Evolutionary conservation across 2,888 invertebrate genomes (phyloP), one percentile per base, ranked within the genome.

Genomic region (Eristalis pertinax): DNA sequence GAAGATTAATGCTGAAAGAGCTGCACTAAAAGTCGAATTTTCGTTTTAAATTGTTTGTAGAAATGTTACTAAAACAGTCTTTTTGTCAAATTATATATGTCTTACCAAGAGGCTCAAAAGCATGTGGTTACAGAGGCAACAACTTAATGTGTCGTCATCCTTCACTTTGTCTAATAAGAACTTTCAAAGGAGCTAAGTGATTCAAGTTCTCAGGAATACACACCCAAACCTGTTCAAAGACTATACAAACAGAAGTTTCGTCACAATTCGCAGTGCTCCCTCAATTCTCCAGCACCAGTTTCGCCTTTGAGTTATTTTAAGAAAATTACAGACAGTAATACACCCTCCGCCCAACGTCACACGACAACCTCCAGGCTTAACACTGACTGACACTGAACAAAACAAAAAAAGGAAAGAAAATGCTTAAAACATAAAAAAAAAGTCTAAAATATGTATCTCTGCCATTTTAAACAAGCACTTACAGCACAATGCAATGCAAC

Each of bases 381-480:
- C 56, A 67, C 41, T 26, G 43, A 22, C 63, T 38, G 19, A 50
- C 50, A 60, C 24, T 29, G 58, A 70, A 60, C n/a, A 41, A 35
- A 58, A 56, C 70, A n/a, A 70, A 43, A 70, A 43, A 69, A 70
- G 58, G 35, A 67, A 73, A 56, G 10, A 73, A 35, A 64, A 78
- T 19, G 7, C 50, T 50, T 22, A 70, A 68, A 70, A 70, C 64
- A 26, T 24, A 60, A 62, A 78, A 78, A 74, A 70, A 26, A 26
- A 26, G 26, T 26, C 32, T 32, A 73, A 77, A 82, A 77, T 77
- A 50, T 19, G 50, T 50, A 85, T 70, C 50, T 68, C 76, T 38
- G 72, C 67, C 76, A 24, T 84, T 83, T 86, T 78, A 78, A 83
- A 79, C 83, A 75, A 86, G 83, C 72, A 79, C 83, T 87, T 83